phyloP scores from a whole-genome alignment of 2,888 invertebrate genomes.

The Abscondita cerata region DNA sequence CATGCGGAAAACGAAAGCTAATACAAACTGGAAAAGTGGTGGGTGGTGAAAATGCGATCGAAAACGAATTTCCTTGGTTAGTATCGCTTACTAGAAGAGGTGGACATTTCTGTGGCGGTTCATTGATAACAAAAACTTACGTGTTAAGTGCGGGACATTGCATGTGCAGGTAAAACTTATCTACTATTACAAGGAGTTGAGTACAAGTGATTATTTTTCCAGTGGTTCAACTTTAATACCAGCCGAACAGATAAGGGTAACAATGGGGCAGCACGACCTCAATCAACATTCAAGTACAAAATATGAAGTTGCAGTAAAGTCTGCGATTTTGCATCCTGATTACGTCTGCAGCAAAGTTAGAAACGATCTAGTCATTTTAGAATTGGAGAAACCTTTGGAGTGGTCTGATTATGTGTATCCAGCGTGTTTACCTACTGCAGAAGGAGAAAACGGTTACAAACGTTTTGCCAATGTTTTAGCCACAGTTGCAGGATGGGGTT shows the following conservation, averaged over 20 bases:
- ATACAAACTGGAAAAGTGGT: constrained; percentile 69
- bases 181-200: no score
- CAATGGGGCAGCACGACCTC: constrained; percentile 76
- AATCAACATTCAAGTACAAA: constrained; percentile 62
- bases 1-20: constrained; percentile 64
- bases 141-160: constrained; percentile 85
- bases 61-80: constrained; percentile 82
- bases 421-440: constrained; percentile 74
- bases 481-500: constrained; percentile 87
- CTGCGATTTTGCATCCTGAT: constrained; percentile 75
- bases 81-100: constrained; percentile 81
- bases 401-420: constrained; percentile 79
- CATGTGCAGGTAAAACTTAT: constrained; percentile 70
- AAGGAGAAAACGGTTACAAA: constrained; percentile 58
- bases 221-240: constrained; percentile 59
- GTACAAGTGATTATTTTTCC: no score
- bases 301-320: constrained; percentile 58
- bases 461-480: constrained; percentile 66
- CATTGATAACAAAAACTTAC: constrained; percentile 75
- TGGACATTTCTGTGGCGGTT: constrained; percentile 83
- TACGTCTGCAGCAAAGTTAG: constrained; percentile 69
- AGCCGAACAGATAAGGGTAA: constrained; percentile 70
- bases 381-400: constrained; percentile 67
- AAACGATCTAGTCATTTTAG: constrained; percentile 78
- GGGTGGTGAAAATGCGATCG: constrained; percentile 73